These are phyloP conservation scores for Hypotaenidia philippensis DNA, from an alignment of 2,797 vertebrate species.

Conservation along the genomic window DNA sequence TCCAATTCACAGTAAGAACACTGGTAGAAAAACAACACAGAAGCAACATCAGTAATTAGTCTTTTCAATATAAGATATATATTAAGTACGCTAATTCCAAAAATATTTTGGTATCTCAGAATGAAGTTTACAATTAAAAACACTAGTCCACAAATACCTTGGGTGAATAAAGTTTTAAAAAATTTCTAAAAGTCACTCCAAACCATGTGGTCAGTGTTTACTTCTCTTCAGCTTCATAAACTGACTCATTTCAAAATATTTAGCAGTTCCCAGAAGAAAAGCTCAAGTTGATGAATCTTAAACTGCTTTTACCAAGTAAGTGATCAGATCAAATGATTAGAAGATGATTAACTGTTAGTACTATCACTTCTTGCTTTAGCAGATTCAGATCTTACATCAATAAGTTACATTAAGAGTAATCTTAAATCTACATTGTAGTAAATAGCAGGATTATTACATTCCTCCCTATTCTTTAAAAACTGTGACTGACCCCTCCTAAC, in stretches of 20 bases:
- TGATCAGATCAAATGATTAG: background rate
- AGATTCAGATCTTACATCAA: background rate
- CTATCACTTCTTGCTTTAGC: background rate
- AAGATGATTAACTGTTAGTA: background rate
- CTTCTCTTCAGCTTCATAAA: background rate
- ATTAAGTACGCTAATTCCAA: background rate
- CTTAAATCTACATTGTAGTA: background rate
- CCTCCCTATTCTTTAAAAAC: background rate
- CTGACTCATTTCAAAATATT: background rate
- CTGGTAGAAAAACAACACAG: background rate
- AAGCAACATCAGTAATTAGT: background rate
- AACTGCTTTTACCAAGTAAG: background rate
- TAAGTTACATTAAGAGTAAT: background rate
- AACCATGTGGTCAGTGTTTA: background rate
- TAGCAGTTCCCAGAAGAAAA: background rate
- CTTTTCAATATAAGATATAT: background rate
- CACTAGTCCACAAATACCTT: background rate
- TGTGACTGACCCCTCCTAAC: background rate
- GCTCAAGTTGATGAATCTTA: background rate
- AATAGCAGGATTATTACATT: background rate
- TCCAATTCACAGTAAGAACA: background rate
- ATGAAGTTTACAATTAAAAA: too few species aligned
- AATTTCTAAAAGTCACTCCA: background rate
- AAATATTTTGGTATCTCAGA: background rate
- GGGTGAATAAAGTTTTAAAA: background rate